Base-by-base conservation (phyloP, 2,888 invertebrate genomes). In the Disparrhopalites patrizii region DNA sequence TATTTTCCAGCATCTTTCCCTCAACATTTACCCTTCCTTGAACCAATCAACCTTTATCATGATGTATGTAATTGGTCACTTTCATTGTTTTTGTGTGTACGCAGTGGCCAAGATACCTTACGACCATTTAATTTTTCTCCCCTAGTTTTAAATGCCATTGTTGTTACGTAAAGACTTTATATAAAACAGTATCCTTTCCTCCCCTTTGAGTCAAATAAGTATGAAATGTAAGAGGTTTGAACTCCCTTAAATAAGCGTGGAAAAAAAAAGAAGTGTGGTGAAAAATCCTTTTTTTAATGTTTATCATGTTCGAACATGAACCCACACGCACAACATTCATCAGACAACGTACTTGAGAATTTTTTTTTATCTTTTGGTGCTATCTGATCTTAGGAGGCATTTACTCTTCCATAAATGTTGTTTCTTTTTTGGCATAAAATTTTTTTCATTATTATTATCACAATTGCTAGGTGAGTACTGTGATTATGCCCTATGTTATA, bases 371-470 rank as follows among this genome's bases (percentile, higher is more conserved):
- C n/a, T n/a, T n/a, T n/a, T n/a, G 8, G 3, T 61, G 31, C 52
- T 51, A 61, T 61, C 61, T 25, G 61, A 61, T 61, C 38, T 27
- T 51, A 31, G 33, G n/a, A 61, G 25, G 61, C 61, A 50, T 31
- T 52, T 30, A 58, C 31, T 47, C 60, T 43, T 43, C 27, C 50
- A 47, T 60, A 31, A 47, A 60, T 28, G 13, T 31, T 18, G 31
- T 25, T 25, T 10, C n/a, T 4, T 54, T 13, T 27, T 30, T n/a
- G n/a, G n/a, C n/a, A n/a, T n/a, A n/a, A n/a, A n/a, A n/a, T n/a
- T n/a, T n/a, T n/a, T n/a, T n/a, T n/a, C n/a, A n/a, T n/a, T n/a
- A n/a, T n/a, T n/a, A 40, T 5, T 40, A 40, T 36, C 13, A 36
- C 13, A 10, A 36, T 36, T 36, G 13, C 13, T 36, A 36, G 36